Base-by-base conservation (phyloP, 2,797 vertebrate genomes). In the Poecile montanus region DNA sequence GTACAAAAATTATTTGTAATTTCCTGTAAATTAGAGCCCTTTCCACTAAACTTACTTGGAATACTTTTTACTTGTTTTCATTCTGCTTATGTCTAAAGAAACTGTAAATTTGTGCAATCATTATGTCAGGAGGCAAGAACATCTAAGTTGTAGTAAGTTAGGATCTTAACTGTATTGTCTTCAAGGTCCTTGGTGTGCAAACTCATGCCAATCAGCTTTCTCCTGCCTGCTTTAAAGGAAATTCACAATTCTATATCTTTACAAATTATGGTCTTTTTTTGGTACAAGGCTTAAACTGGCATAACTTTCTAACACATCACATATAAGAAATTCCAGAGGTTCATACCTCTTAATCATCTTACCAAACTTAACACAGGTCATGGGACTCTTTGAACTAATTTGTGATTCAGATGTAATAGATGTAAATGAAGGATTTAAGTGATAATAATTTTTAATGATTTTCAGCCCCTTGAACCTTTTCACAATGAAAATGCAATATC, bases 1-100 rank as follows among this genome's bases (percentile, higher is more conserved):
- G 25, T 74, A 42, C 8, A 89, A 85, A 95, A 92, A 89, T 57
- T 84, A 84, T 85, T 93, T 51, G 56, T 86, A 65, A 86, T 16
- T 16, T 79, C 11, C 7, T 88, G 20, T 85, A 86, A 86, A 88
- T 91, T 86, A 85, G 19, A 86, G 8, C 4, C 13, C 18, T 94
- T 88, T 56, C 62, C 36, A 79, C 88, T 79, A 90, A 91, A 87
- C 21, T 87, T 19, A 32, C 17, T 76, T 57, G 53, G 36, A 92
- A 88, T 72, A 44, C 45, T 84, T 87, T 88, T 76, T 53, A 48
- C 36, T 90, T 87, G 40, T 57, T 91, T 94, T 85, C 44, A 82
- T 75, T 87, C 71, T 94, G 23, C 13, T 92, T 40, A 74, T 63
- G 22, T 66, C 61, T 48, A 93, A 90, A 70, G 30, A 71, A 76